These are phyloP conservation scores for Sylvicola fuscatus DNA, from an alignment of 2,888 invertebrate species.

Conservation along the genomic window DNA sequence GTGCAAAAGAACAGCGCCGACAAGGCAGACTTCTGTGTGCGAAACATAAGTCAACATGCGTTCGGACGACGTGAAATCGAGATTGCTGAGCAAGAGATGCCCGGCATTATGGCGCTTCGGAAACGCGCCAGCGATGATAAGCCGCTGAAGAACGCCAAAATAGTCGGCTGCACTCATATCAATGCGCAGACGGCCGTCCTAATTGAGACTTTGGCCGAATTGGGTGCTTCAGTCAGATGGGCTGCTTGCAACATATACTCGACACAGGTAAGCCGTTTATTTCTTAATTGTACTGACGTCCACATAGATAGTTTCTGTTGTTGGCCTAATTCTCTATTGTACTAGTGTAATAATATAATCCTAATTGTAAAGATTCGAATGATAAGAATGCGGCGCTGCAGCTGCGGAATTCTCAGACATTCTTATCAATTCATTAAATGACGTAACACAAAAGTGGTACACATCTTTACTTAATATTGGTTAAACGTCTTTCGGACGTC, in stretches of 20 bases:
- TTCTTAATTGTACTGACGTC: not conserved
- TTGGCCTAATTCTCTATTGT: too few relatives aligned
- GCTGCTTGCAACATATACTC: slow-evolving; percentile 97
- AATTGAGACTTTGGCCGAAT: slow-evolving; percentile 69
- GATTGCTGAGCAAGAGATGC: slow-evolving; percentile 98
- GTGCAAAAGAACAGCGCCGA: slow-evolving; percentile 69
- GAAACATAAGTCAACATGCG: slow-evolving; percentile 79
- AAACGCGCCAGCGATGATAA: slow-evolving; percentile 85
- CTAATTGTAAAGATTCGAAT: too few relatives aligned
- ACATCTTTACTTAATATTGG: too few relatives aligned
- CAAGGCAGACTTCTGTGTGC: slow-evolving; percentile 80
- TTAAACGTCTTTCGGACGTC: too few relatives aligned
- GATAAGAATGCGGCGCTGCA: too few relatives aligned
- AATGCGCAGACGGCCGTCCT: slow-evolving; percentile 96
- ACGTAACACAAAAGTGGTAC: too few relatives aligned
- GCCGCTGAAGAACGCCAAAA: slow-evolving; percentile 85
- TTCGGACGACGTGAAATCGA: slow-evolving; percentile 93
- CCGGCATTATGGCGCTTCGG: slow-evolving; percentile 86
- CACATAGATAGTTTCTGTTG: too few relatives aligned
- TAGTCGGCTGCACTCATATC: slow-evolving; percentile 95
- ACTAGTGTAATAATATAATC: too few relatives aligned
- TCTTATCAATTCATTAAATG: too few relatives aligned
- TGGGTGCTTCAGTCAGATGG: slow-evolving; percentile 88
- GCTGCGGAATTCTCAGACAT: too few relatives aligned
- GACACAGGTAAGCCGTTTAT: slow-evolving; percentile 42